These are phyloP conservation scores for Carlito syrichta DNA, from an alignment of 2,113 vertebrate genomes.

Conservation along the genomic window DNA sequence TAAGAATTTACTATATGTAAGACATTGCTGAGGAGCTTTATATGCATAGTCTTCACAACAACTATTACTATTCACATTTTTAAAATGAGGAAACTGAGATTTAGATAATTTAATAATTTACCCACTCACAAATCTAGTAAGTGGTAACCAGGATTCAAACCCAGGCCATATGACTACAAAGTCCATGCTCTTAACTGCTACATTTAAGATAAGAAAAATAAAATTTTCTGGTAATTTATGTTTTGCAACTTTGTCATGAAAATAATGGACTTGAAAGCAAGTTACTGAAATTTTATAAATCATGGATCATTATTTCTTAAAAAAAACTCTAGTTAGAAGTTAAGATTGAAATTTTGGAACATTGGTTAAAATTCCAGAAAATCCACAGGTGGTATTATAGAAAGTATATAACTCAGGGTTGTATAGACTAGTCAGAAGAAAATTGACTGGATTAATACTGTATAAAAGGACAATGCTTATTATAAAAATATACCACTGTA, in stretches of 20 bases:
- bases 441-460: constrained; percentile 32
- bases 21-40: neutral
- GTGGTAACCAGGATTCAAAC: neutral
- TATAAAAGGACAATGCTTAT: constrained; percentile 10
- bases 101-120: constrained; percentile 35
- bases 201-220: neutral
- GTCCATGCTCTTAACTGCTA: neutral
- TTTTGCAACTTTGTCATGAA: constrained; percentile 78
- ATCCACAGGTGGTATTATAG: neutral
- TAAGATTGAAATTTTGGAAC: constrained; percentile 22
- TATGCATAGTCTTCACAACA: neutral
- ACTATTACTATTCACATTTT: constrained; percentile 8
- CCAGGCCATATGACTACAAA: neutral
- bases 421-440: constrained; percentile 16
- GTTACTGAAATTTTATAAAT: constrained; percentile 75
- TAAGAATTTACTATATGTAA: neutral
- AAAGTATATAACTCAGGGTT: neutral
- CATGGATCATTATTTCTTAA: constrained; percentile 68
- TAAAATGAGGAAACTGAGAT: constrained; percentile 3
- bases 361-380: constrained; percentile 31
- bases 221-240: constrained; percentile 49
- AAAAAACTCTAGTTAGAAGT: constrained; percentile 65
- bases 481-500: neutral
- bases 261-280: constrained; percentile 75
- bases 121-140: neutral